phyloP scores from a whole-genome alignment of 2,888 invertebrate genomes.

The Volucella inflata region DNA sequence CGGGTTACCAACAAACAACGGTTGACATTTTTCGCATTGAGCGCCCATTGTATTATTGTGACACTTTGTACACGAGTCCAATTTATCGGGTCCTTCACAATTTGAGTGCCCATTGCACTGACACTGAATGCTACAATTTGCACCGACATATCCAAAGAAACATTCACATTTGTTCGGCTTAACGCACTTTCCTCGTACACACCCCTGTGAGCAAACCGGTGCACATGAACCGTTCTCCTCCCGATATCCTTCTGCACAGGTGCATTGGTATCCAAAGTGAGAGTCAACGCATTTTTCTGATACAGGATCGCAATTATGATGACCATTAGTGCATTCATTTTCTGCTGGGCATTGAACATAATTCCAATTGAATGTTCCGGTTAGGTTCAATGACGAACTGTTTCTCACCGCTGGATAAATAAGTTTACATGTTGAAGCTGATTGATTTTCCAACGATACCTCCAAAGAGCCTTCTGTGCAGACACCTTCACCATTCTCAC shows the following conservation, averaged over 20 bases:
- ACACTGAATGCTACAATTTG: conserved; percentile 96
- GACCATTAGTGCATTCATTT: conserved; percentile 95
- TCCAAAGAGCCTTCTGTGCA: conserved; percentile 94
- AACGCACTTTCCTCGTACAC: conserved; percentile 93
- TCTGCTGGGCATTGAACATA: conserved; percentile 96
- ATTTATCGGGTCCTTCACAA: conserved; percentile 93
- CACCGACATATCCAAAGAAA: conserved; percentile 97
- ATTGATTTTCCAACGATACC: conserved; percentile 86
- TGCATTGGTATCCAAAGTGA: conserved; percentile 88
- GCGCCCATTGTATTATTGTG: conserved; percentile 96
- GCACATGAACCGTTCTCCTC: conserved; percentile 88
- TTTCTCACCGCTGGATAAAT: conserved; percentile 84
- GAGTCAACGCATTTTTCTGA: conserved; percentile 95
- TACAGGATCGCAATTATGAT: conserved; percentile 93
- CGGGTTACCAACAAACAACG: conserved; percentile 96
- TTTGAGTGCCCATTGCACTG: conserved; percentile 97
- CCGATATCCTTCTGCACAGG: conserved; percentile 91
- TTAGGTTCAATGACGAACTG: conserved; percentile 81
- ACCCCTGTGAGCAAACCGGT: conserved; percentile 93
- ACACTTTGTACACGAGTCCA: conserved; percentile 92
- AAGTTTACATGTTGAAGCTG: conserved; percentile 85
- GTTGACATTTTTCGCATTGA: conserved; percentile 96
- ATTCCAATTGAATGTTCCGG: conserved; percentile 91
- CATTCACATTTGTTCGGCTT: conserved; percentile 94
- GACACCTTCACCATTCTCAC: conserved; percentile 90